phyloP scores from a whole-genome alignment of 2,888 invertebrate genomes.

The Tortricodes alternella region DNA sequence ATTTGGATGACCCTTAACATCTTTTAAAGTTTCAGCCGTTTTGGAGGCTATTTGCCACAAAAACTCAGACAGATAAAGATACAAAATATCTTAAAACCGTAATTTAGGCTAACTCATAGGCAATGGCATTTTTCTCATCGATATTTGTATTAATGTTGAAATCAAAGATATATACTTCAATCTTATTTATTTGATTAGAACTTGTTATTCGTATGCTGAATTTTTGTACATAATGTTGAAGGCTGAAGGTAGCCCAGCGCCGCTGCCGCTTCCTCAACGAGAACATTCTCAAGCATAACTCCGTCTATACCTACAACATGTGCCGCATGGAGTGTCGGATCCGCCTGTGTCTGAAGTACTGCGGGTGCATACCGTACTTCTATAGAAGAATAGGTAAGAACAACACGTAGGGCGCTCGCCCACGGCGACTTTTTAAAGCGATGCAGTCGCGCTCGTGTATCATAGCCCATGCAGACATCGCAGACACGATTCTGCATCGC shows the following conservation, averaged over 20 bases:
- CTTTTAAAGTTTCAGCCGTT: no score
- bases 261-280: slow-evolving; percentile 87
- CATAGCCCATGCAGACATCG: not conserved
- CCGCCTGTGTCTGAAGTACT: slow-evolving; percentile 81
- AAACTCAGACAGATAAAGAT: no score
- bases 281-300: slow-evolving; percentile 84
- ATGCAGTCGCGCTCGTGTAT: not conserved
- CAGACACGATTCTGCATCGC: no score
- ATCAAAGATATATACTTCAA: no score
- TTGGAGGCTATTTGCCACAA: no score
- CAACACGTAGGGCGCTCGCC: not conserved
- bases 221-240: slow-evolving; percentile 42
- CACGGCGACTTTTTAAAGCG: not conserved
- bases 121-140: no score
- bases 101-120: no score
- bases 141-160: not conserved
- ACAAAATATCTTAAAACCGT: no score
- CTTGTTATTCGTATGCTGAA: not conserved
- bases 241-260: slow-evolving; percentile 84
- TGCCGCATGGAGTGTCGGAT: slow-evolving; percentile 89
- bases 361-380: slow-evolving; percentile 89
- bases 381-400: slow-evolving; percentile 84
- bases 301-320: slow-evolving; percentile 86
- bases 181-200: no score
- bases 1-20: no score